A percentile compares a stretch with the other conserved stretches of the same genome.
Evolutionary conservation across 2,797 vertebrate genomes (phyloP).

Genomic region (Semotilus atromaculatus): DNA sequence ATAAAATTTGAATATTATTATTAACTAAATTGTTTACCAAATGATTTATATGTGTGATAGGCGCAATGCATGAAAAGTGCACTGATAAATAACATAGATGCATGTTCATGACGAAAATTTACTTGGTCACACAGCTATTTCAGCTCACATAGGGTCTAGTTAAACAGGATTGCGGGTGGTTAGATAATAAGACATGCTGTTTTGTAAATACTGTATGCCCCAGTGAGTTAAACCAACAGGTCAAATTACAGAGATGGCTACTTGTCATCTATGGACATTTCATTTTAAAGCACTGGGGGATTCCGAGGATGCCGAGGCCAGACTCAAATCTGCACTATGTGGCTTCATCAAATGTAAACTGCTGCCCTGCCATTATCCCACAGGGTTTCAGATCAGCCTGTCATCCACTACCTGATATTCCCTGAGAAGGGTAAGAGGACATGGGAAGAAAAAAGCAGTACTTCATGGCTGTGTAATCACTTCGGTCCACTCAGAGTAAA

Average conservation of each 20-base stretch:
- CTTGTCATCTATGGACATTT: slow-evolving; percentile 61
- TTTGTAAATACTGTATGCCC: not conserved
- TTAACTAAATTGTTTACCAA: not conserved
- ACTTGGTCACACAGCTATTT: not conserved
- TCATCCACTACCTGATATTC: slow-evolving; percentile 65
- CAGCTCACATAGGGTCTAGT: not conserved
- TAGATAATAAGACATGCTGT: not conserved
- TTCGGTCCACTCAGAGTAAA: slow-evolving; percentile 54
- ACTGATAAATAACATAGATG: not conserved
- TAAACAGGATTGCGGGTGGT: not conserved
- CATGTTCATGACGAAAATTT: not conserved
- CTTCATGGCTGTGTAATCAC: slow-evolving; percentile 67
- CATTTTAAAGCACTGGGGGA: slow-evolving; percentile 60
- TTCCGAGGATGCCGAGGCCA: slow-evolving; percentile 56
- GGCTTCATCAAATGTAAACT: slow-evolving; percentile 73
- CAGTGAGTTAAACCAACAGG: slow-evolving; percentile 39
- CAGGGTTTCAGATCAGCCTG: slow-evolving; percentile 62
- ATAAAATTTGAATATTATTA: not conserved
- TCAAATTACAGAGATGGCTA: slow-evolving; percentile 21
- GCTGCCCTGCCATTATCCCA: slow-evolving; percentile 72
- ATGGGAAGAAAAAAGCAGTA: slow-evolving; percentile 61
- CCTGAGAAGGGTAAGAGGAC: slow-evolving; percentile 54
- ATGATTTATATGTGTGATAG: not conserved
- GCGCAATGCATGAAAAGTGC: not conserved
- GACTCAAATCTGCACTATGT: slow-evolving; percentile 70